Evolutionary conservation across 1,140 invertebrate species (phyloP).

Genomic region (Listronotus oregonensis): DNA sequence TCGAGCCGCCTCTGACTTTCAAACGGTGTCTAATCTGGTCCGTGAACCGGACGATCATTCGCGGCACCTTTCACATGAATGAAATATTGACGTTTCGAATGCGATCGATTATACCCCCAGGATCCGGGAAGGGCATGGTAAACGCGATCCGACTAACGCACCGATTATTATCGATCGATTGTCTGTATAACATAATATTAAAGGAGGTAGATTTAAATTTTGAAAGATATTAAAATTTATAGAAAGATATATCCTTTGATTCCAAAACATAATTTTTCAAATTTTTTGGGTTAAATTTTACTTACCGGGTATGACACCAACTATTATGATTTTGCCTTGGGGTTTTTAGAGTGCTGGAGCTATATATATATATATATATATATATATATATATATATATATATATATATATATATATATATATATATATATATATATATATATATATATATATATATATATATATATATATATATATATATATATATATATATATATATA

Average conservation of each 20-base stretch:
- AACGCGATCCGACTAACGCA: slow-evolving; percentile 9
- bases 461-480: slow-evolving; percentile 10
- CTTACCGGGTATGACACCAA: no score
- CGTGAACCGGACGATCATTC: slow-evolving; percentile 7
- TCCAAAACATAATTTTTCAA: no score
- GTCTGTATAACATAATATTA: not conserved
- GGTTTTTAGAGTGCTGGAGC: no score
- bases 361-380: no score
- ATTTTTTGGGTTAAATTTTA: no score
- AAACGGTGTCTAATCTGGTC: not conserved
- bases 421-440: not conserved
- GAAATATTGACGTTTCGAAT: slow-evolving; percentile 29
- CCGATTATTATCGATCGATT: slow-evolving; percentile 2
- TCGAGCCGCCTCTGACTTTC: no score
- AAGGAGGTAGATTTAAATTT: no score
- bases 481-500: slow-evolving; percentile 14
- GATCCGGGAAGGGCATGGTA: slow-evolving; percentile 3
- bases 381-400: no score
- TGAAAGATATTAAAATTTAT: no score
- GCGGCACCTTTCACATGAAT: slow-evolving; percentile 9
- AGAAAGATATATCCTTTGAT: no score
- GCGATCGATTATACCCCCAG: slow-evolving; percentile 25
- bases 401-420: slow-evolving; percentile 2
- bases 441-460: no score
- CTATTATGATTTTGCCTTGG: no score